Base-by-base conservation (phyloP, 2,888 invertebrate genomes). In the Drosophila longiperda region DNA sequence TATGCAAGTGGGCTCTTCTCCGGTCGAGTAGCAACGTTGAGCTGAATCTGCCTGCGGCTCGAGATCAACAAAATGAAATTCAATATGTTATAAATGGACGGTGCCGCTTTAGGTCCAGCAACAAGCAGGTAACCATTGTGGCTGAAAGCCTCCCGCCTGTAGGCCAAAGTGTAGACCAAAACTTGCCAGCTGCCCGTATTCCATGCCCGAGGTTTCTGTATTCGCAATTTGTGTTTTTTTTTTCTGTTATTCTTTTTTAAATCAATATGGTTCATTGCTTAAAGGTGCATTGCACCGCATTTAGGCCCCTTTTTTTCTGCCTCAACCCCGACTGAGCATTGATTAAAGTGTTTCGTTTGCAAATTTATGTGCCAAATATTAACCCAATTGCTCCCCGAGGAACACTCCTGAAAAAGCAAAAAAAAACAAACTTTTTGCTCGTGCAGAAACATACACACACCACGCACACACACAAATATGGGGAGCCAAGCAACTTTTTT, bases 281-380 rank as follows among this genome's bases (percentile, higher is more conserved):
- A 59, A 68, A 84, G 83, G 74, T 89, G 73, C 84, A 89, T 73
- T 80, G 73, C 88, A 76, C 68, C 76, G 63, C 68, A 63, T 61
- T 34, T 29, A 15, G 45, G 49, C 42, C 42, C 23, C 4, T 15
- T n/a, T 45, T 73, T 29, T 26, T n/a, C n/a, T 48, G 26, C 42
- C 23, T 15, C 23, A 23, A 23, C 63, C 52, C 45, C 53, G 53
- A 53, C 63, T 85, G 86, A 83, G 86, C 85, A 85, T 89, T 85
- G 85, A 85, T 85, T 85, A 85, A 85, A 85, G 85, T 85, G 90
- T 80, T 89, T 82, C 78, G 75, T 68, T 85, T 85, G 86, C 90
- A 85, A 85, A 85, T 85, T 85, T 85, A 85, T 85, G 85, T 89
- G 80, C 78, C 73, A 89, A 89, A 89, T 85, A 85, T 85, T 85